These are phyloP conservation scores for Linnaemya vulpina DNA, from an alignment of 2,888 invertebrate genomes.

Conservation along the genomic window DNA sequence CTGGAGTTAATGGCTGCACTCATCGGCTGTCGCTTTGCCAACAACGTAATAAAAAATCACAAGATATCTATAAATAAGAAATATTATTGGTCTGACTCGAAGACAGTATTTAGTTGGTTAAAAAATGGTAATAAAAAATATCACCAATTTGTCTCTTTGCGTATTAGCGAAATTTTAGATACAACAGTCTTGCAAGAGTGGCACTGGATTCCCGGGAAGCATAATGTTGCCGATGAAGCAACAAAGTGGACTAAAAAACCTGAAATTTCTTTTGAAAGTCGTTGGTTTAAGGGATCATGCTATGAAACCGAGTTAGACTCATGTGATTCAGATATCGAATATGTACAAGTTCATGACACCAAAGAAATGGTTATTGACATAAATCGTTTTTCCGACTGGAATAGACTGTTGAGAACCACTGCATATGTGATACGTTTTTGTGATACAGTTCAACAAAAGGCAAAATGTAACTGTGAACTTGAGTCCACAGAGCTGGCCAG, in stretches of 20 bases:
- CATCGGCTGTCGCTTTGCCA: constrained; percentile 68
- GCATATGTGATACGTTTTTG: not conserved
- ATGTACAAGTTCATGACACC: constrained; percentile 14
- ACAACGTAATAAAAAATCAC: constrained; percentile 49
- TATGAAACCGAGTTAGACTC: constrained; percentile 4
- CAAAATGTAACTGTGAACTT: not conserved
- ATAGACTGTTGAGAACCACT: constrained; percentile 21
- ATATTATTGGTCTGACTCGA: too few species aligned
- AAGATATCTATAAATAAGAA: constrained; percentile 29
- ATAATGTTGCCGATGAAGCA: too few species aligned
- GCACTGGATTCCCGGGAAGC: too few species aligned
- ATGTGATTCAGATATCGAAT: constrained; percentile 9
- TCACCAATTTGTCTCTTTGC: constrained; percentile 3
- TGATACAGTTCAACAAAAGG: not conserved
- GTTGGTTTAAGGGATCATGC: constrained; percentile 59
- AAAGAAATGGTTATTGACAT: constrained; percentile 21
- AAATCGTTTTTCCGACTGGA: constrained; percentile 43
- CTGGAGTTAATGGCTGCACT: constrained; percentile 72
- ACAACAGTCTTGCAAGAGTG: constrained; percentile 8
- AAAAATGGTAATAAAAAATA: constrained; percentile 55
- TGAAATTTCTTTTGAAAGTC: constrained; percentile 31
- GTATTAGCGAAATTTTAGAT: too few species aligned
- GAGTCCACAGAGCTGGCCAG: not conserved
- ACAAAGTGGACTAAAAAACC: too few species aligned
- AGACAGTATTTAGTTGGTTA: too few species aligned